Base-by-base conservation (phyloP, 2,113 vertebrate species). In the Notiomystis cincta region DNA sequence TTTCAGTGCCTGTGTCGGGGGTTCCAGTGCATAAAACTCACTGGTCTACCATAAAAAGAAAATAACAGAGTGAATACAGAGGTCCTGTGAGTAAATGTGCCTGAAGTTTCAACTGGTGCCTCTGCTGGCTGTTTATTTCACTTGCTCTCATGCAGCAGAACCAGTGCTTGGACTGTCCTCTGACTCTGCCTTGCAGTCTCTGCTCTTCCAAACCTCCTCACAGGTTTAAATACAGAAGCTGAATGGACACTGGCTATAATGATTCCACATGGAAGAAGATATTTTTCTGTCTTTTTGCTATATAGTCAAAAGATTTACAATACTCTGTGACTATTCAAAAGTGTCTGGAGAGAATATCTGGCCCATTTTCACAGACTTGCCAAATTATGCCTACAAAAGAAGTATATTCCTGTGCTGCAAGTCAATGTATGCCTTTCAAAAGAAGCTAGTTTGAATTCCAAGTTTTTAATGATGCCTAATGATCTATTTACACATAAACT, bases 161-260 rank as follows among this genome's bases (percentile, higher is more conserved):
- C 18, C 23, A 44, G 31, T 51, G 31, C 11, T 40, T n/a, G 30
- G 31, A 19, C n/a, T 20, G 25, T 14, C 40, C 23, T 40, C 47
- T 45, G 3, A 11, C 6, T 67, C 57, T 54, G 58, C 31, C 35
- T 89, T 42, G 5, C 56, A 30, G 27, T 7, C n/a, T 61, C 53
- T 58, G 33, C n/a, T 77, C 1, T 22, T 72, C 64, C 35, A 58
- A 35, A 86, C 4, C 21, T 47, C 18, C 3, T 6, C 30, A 18
- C 15, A 31, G 12, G 10, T 73, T 73, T 35, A 69, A 35, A 33
- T 33, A 28, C 35, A 73, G 33, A 77, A 51, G 15, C 31, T 78
- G 57, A 48, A 25, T 10, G 13, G 47, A 35, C 61, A 48, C 6
- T 6, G 2, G 1, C 11, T 58, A 1, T 27, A 47, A 50, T 0